A percentile compares a stretch with the other conserved stretches of the same genome.
Conservation (phyloP, 1,140 invertebrate genomes). For the Anagrus nilaparvatae region DNA sequence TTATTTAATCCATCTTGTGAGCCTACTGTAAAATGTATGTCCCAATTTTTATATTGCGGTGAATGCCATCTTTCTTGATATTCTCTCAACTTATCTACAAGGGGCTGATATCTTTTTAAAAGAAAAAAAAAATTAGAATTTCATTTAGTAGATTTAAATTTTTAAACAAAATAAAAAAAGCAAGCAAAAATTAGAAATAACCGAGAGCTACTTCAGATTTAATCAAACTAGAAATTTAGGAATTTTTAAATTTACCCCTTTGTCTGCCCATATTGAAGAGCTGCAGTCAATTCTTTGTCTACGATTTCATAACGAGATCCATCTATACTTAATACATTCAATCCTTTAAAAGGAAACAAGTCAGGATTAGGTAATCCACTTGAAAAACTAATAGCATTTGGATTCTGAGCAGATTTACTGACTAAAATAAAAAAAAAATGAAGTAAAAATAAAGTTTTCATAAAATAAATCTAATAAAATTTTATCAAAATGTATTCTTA, state of each 20-base stretch:
- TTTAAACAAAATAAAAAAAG: conserved; percentile 1
- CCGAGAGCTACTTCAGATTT: too few species aligned
- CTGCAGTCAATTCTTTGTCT: conserved; percentile 44
- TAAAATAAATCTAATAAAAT: too few species aligned
- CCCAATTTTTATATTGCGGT: conserved; percentile 46
- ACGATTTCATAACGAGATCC: conserved; percentile 42
- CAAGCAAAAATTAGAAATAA: conserved; percentile 1
- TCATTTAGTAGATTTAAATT: too few species aligned
- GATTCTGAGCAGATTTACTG: conserved; percentile 43
- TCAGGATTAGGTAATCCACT: conserved; percentile 63
- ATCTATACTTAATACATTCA: conserved; percentile 48
- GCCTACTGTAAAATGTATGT: conserved; percentile 55
- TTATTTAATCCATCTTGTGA: conserved; percentile 65
- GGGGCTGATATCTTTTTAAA: conserved; percentile 45
- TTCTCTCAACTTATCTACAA: conserved; percentile 50
- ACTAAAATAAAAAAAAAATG: too few species aligned
- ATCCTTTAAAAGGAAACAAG: conserved; percentile 57
- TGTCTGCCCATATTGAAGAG: conserved; percentile 61
- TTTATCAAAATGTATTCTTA: too few species aligned
- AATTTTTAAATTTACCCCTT: conserved; percentile 56
- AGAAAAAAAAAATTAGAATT: conserved; percentile 3
- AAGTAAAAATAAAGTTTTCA: too few species aligned
- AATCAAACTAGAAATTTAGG: not conserved
- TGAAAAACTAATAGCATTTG: conserved; percentile 54
- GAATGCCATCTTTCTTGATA: conserved; percentile 54